Evolutionary conservation across 2,113 vertebrate species (phyloP).

Genomic region (Uropsilus gracilis): DNA sequence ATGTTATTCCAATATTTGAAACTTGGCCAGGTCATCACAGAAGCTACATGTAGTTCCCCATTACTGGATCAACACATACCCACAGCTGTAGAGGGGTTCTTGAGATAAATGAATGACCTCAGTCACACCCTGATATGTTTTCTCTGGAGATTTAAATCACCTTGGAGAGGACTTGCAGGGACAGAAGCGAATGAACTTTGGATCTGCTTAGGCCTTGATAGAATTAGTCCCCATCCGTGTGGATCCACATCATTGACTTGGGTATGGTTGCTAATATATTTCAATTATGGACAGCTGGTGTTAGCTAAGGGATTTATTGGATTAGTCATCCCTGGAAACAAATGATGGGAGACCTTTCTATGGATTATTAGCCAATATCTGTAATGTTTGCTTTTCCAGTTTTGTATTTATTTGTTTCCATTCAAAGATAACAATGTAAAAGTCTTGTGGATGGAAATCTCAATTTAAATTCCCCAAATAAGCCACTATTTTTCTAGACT

Average conservation of each 20-base stretch:
- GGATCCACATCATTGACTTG: background rate
- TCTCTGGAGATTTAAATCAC: background rate
- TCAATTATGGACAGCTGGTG: conserved; percentile 63
- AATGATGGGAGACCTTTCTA: conserved; percentile 39
- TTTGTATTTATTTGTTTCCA: conserved; percentile 54
- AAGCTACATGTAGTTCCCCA: background rate
- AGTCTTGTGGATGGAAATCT: background rate
- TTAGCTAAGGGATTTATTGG: conserved; percentile 55
- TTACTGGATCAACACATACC: background rate
- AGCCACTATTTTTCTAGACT: background rate
- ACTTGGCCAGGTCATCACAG: background rate
- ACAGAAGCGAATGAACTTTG: background rate
- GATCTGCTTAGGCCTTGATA: background rate
- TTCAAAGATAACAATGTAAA: background rate
- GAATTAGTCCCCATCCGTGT: background rate
- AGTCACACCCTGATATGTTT: background rate
- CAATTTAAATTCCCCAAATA: background rate
- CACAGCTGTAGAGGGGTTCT: background rate
- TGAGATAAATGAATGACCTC: background rate
- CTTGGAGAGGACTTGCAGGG: background rate
- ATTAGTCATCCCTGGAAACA: conserved; percentile 64
- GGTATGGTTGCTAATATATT: conserved; percentile 45
- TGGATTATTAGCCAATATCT: conserved; percentile 42
- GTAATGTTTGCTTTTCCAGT: conserved; percentile 33
- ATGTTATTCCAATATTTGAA: background rate